Percentiles rank a stretch among this genome's conserved stretches.
Evolutionary conservation across 2,797 vertebrate genomes (phyloP).

Genomic region (Neosalanx taihuensis): DNA sequence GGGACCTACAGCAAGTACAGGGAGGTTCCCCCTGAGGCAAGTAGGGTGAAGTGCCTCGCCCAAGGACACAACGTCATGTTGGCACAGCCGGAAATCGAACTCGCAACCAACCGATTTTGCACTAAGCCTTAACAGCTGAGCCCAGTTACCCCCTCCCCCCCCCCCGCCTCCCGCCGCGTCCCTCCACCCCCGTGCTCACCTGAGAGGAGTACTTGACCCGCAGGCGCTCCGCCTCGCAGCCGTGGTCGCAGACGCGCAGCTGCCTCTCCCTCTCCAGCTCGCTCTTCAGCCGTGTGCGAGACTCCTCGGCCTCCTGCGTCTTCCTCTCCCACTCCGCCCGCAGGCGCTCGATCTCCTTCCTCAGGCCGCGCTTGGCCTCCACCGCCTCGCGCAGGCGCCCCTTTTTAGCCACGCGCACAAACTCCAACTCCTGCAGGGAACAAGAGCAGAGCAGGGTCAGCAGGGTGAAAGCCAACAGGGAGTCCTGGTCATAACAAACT

Average conservation of each 20-base stretch:
- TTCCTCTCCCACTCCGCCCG: slow-evolving; percentile 89
- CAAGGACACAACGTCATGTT: no score
- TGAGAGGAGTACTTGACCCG: slow-evolving; percentile 90
- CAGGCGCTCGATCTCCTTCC: slow-evolving; percentile 93
- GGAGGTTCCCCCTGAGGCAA: no score
- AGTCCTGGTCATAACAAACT: no score
- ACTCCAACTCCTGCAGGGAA: slow-evolving; percentile 87
- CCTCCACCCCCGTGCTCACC: slow-evolving; percentile 60
- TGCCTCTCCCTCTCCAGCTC: slow-evolving; percentile 89
- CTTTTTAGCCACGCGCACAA: slow-evolving; percentile 92
- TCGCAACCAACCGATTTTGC: no score
- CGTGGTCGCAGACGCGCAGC: slow-evolving; percentile 88
- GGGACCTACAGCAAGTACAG: no score
- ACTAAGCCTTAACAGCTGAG: no score
- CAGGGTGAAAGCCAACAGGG: neutral
- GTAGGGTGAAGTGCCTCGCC: no score
- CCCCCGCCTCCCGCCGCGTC: no score
- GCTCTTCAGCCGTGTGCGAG: slow-evolving; percentile 82
- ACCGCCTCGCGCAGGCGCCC: slow-evolving; percentile 94
- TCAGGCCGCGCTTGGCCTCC: slow-evolving; percentile 89
- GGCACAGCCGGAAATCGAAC: no score
- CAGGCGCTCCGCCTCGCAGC: slow-evolving; percentile 87
- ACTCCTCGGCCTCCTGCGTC: slow-evolving; percentile 90
- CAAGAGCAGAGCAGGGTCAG: neutral
- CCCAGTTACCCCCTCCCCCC: no score